Conservation (phyloP, 2,113 vertebrate species). For the Tautogolabrus adspersus region DNA sequence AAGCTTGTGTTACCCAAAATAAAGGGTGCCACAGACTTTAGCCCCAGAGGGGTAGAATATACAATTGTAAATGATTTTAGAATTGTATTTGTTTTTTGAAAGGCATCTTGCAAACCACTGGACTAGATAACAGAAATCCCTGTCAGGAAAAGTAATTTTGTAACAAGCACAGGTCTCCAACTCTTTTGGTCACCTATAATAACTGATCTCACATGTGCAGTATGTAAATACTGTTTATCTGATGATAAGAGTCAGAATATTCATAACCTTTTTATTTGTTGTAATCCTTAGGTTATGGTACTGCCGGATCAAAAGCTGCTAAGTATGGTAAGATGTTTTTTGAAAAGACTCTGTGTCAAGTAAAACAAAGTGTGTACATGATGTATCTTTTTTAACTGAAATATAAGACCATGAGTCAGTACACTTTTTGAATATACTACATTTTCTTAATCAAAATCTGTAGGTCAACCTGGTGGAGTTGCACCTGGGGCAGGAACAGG, state of each 20-base stretch:
- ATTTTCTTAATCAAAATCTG: conserved; percentile 3
- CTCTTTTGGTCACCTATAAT: background rate
- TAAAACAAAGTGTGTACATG: background rate
- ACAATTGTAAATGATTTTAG: too few species aligned
- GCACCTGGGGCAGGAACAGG: conserved; percentile 43
- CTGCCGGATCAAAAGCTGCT: conserved; percentile 72
- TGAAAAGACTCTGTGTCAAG: background rate
- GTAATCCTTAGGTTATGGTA: conserved; percentile 64
- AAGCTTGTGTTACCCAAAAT: too few species aligned
- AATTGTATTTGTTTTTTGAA: too few species aligned
- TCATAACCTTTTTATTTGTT: conserved; percentile 16
- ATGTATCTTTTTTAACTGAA: background rate
- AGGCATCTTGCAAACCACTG: too few species aligned
- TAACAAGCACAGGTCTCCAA: background rate
- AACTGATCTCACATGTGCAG: background rate
- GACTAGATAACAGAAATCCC: background rate
- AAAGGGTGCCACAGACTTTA: too few species aligned
- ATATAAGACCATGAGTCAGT: background rate
- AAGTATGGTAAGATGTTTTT: conserved; percentile 74
- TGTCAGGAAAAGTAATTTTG: background rate
- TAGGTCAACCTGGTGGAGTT: conserved; percentile 69
- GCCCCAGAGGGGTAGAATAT: too few species aligned
- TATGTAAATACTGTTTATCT: background rate
- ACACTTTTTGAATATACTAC: background rate
- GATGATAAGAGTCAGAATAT: background rate